Conservation (phyloP, 2,888 invertebrate species). For the Macrosiphum euphorbiae region DNA sequence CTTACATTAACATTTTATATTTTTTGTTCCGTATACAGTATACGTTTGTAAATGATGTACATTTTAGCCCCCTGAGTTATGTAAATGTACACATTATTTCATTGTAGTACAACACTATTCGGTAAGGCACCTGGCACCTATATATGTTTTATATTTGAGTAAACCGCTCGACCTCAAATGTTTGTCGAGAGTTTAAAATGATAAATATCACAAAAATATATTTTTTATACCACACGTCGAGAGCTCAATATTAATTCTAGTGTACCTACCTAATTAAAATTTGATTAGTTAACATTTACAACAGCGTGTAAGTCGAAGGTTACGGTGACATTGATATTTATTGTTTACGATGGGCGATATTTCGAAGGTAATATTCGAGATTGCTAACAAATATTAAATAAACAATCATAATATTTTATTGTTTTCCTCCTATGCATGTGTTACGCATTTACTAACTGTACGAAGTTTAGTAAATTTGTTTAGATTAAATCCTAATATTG, state of each 20-base stretch:
- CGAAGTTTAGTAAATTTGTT: neutral
- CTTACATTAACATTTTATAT: neutral
- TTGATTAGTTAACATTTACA: neutral
- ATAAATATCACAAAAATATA: neutral
- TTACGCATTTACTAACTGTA: neutral
- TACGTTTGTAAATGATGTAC: neutral
- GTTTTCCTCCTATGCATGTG: neutral
- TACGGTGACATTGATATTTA: slow-evolving; percentile 41
- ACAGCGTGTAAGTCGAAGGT: slow-evolving; percentile 21
- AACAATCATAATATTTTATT: neutral
- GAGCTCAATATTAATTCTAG: neutral
- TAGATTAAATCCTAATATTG: neutral
- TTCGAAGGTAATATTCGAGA: neutral
- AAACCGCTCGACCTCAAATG: slow-evolving; percentile 4
- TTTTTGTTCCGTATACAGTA: neutral
- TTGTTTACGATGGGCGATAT: neutral
- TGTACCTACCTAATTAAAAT: neutral
- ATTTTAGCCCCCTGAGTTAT: neutral
- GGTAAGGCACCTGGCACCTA: neutral
- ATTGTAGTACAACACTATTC: neutral
- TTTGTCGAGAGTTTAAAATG: neutral
- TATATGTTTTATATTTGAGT: neutral
- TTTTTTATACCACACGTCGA: neutral
- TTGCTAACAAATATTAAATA: neutral
- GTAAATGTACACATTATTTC: neutral